Evolutionary conservation across 2,888 invertebrate genomes (phyloP).

Genomic region (Yponomeuta malinellus): DNA sequence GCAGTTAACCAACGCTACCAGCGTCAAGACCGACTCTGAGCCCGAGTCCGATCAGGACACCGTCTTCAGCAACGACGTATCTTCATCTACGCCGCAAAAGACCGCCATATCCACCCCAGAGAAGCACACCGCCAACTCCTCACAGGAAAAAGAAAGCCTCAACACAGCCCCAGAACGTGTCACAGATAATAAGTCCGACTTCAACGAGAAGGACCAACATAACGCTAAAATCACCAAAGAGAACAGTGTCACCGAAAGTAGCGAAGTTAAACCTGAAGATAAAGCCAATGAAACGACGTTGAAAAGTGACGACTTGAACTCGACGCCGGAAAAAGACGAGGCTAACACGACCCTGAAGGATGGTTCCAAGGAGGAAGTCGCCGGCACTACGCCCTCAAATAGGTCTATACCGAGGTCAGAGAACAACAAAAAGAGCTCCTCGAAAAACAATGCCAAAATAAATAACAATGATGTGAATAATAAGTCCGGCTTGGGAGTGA

Average conservation of each 20-base stretch:
- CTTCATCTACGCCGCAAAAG: slow-evolving; percentile 21
- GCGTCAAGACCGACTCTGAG: slow-evolving; percentile 42
- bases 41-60: slow-evolving; percentile 48
- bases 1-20: slow-evolving; percentile 54
- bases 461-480: not conserved
- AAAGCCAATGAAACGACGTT: not conserved
- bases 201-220: slow-evolving; percentile 15
- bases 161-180: not conserved
- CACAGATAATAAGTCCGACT: not conserved
- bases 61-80: not conserved
- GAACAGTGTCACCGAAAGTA: slow-evolving; percentile 1
- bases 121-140: slow-evolving; percentile 20
- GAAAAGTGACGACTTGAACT: not conserved
- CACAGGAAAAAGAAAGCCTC: slow-evolving; percentile 4
- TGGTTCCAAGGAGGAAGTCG: not conserved
- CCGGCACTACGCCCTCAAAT: not conserved
- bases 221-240: slow-evolving; percentile 17
- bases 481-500: not conserved
- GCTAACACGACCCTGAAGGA: not conserved
- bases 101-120: slow-evolving; percentile 32
- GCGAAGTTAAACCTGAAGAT: not conserved
- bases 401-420: not conserved
- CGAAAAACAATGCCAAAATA: not conserved
- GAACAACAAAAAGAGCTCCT: not conserved
- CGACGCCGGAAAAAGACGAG: not conserved